Evolutionary conservation across 2,888 invertebrate genomes (phyloP).

Genomic region (Drosophila merina): DNA sequence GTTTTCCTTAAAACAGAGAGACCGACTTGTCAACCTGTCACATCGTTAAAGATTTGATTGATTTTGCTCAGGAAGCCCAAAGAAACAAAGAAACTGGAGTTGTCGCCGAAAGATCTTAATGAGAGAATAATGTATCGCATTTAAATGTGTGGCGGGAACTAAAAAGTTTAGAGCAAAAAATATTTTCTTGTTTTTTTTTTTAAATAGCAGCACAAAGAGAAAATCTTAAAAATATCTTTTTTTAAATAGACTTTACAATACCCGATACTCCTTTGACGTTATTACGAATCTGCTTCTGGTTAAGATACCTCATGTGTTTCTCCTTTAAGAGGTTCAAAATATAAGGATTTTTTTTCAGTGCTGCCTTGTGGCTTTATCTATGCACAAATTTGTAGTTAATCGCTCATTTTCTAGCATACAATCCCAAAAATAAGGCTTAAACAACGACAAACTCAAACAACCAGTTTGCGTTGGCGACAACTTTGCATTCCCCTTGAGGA

Average conservation of each 20-base stretch:
- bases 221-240: background rate
- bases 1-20: conserved; percentile 27
- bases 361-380: conserved; percentile 31
- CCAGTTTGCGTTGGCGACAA: conserved; percentile 57
- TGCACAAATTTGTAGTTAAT: conserved; percentile 61
- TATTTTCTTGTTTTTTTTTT: conserved; percentile 20
- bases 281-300: too few relatives aligned
- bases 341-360: conserved; percentile 46
- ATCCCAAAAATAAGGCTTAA: conserved; percentile 10
- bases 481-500: conserved; percentile 38
- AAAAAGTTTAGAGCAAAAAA: conserved; percentile 38
- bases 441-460: conserved; percentile 19
- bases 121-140: conserved; percentile 70
- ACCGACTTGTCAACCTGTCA: conserved; percentile 44
- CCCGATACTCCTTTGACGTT: too few relatives aligned
- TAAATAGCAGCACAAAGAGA: conserved; percentile 3
- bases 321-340: too few relatives aligned
- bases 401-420: conserved; percentile 60
- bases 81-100: conserved; percentile 30
- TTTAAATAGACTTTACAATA: background rate
- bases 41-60: conserved; percentile 78
- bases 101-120: conserved; percentile 58
- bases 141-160: conserved; percentile 67
- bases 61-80: conserved; percentile 62
- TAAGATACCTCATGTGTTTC: too few relatives aligned